Conservation (phyloP, 2,888 invertebrate species). For the Chalcosyrphus nemorum region DNA sequence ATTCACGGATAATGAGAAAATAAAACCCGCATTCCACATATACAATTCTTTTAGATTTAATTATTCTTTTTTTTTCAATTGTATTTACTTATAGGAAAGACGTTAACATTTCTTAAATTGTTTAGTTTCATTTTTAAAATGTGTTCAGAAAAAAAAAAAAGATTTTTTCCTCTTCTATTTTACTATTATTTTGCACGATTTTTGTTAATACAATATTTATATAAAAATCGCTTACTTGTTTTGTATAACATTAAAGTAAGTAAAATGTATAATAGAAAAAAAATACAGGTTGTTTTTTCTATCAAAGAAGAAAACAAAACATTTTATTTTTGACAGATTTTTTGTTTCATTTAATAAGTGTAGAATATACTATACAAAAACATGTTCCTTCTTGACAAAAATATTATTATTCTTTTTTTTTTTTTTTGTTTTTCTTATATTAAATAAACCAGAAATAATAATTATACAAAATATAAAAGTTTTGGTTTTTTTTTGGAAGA, state of each 20-base stretch:
- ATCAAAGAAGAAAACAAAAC: slow-evolving; percentile 6
- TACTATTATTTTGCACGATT: slow-evolving; percentile 54
- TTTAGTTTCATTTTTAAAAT: slow-evolving; percentile 40
- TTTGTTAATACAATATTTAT: slow-evolving; percentile 36
- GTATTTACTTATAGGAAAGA: slow-evolving; percentile 64
- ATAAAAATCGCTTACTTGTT: slow-evolving; percentile 5
- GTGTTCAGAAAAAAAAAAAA: slow-evolving; percentile 15
- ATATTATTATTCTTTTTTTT: not conserved
- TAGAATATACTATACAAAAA: slow-evolving; percentile 51
- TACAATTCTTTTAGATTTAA: slow-evolving; percentile 55
- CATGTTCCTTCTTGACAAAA: not conserved
- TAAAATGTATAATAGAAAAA: slow-evolving; percentile 29
- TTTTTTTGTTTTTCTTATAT: slow-evolving; percentile 25
- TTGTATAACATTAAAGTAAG: slow-evolving; percentile 50
- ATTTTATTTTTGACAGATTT: slow-evolving; percentile 7
- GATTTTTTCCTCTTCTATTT: slow-evolving; percentile 18
- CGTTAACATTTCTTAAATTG: slow-evolving; percentile 52
- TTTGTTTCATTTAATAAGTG: not conserved
- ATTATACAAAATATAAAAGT: slow-evolving; percentile 23
- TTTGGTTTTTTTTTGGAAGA: slow-evolving; percentile 57
- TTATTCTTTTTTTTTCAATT: slow-evolving; percentile 37
- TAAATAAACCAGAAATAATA: slow-evolving; percentile 36
- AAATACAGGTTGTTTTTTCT: slow-evolving; percentile 2
- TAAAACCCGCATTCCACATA: slow-evolving; percentile 31
- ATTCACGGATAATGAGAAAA: not conserved